phyloP scores from a whole-genome alignment of 2,888 invertebrate species.

The Hydriomena furcata region DNA sequence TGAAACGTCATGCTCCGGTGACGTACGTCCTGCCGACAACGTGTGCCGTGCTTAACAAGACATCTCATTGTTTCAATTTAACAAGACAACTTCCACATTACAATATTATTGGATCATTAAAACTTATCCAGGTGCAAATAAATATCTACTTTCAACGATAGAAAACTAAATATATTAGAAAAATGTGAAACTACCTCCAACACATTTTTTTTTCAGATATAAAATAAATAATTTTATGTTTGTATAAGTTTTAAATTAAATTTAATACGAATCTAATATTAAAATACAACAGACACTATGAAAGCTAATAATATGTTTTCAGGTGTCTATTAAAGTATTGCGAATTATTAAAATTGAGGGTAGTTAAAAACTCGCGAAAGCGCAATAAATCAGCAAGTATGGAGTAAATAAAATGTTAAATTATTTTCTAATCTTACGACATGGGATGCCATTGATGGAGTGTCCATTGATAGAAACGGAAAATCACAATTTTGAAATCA shows the following conservation, averaged over 20 bases:
- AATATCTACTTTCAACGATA: too few species aligned
- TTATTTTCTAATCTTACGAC: conserved; percentile 72
- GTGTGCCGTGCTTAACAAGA: conserved; percentile 45
- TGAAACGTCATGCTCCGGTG: conserved; percentile 71
- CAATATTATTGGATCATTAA: not conserved
- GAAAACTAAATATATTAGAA: too few species aligned
- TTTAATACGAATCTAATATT: too few species aligned
- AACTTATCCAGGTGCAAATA: not conserved
- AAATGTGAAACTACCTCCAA: too few species aligned
- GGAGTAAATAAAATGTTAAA: conserved; percentile 37
- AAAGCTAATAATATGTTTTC: too few species aligned
- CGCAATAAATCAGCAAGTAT: too few species aligned
- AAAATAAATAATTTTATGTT: too few species aligned
- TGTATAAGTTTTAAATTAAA: too few species aligned
- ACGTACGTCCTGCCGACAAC: conserved; percentile 62
- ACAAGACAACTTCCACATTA: conserved; percentile 26
- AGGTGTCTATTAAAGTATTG: not conserved
- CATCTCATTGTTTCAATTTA: conserved; percentile 49
- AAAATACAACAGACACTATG: too few species aligned
- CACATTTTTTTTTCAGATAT: too few species aligned
- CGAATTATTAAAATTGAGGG: conserved; percentile 11
- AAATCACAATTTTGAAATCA: conserved; percentile 69
- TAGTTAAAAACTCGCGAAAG: conserved; percentile 20
- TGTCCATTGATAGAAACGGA: conserved; percentile 64
- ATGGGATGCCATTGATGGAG: conserved; percentile 66